Percentiles rank a stretch among this genome's conserved stretches.
Conservation (phyloP, 1,140 invertebrate genomes). For the Aporrectodea caliginosa region DNA sequence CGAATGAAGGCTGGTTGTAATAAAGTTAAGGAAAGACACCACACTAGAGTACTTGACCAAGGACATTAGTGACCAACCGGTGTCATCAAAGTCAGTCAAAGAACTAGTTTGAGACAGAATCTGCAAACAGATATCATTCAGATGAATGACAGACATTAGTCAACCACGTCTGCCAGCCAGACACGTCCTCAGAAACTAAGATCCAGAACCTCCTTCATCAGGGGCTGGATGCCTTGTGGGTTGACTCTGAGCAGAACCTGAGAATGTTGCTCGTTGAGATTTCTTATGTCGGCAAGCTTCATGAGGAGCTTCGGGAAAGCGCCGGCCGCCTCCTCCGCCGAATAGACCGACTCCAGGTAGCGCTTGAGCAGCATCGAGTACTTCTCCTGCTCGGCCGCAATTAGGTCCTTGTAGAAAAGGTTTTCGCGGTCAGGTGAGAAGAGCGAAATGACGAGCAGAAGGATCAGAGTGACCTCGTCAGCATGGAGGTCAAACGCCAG, state of each 20-base stretch:
- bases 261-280: conserved; percentile 60
- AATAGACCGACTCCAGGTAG: conserved; percentile 58
- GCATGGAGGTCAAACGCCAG: conserved; percentile 55
- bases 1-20: too few species aligned
- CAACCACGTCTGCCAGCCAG: too few species aligned
- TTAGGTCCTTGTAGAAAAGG: conserved; percentile 48
- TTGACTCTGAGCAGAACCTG: conserved; percentile 57
- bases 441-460: conserved; percentile 59
- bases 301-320: conserved; percentile 60
- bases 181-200: conserved; percentile 23
- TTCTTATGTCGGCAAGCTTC: conserved; percentile 59
- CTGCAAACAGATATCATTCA: too few species aligned
- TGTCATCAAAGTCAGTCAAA: too few species aligned
- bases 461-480: conserved; percentile 58
- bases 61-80: too few species aligned
- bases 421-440: conserved; percentile 58
- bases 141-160: too few species aligned
- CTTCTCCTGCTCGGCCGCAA: conserved; percentile 57
- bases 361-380: conserved; percentile 57
- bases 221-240: conserved; percentile 54
- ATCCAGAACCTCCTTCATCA: conserved; percentile 57
- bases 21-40: too few species aligned
- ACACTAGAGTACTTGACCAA: too few species aligned
- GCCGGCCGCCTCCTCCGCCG: conserved; percentile 46
- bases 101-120: too few species aligned